Percentiles rank a stretch among this genome's conserved stretches.
phyloP scores from a whole-genome alignment of 2,113 vertebrate genomes.

The Tachuris rubrigastra region DNA sequence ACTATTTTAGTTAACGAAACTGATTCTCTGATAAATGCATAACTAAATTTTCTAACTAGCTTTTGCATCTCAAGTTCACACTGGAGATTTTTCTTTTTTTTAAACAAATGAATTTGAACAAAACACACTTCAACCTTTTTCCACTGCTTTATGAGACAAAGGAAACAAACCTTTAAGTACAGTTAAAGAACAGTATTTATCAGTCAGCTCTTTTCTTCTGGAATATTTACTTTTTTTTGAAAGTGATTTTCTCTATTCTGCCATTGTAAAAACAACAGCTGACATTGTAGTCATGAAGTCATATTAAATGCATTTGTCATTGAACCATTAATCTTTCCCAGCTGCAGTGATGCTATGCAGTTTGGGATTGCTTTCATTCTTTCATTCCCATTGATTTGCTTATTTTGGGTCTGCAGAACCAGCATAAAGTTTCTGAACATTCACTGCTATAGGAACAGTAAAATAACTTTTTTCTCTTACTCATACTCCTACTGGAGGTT shows the following conservation, averaged over 20 bases:
- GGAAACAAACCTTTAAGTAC: background rate
- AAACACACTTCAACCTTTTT: background rate
- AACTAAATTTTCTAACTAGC: background rate
- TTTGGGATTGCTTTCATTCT: background rate
- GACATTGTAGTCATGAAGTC: background rate
- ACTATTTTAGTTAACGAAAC: background rate
- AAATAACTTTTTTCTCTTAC: background rate
- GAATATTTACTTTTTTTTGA: background rate
- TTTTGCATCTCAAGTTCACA: background rate
- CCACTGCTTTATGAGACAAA: background rate
- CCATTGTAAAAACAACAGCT: background rate
- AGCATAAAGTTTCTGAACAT: background rate
- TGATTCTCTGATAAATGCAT: background rate
- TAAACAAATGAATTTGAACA: background rate
- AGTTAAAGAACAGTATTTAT: background rate
- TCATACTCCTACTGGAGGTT: background rate
- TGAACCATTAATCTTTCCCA: background rate
- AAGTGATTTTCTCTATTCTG: background rate
- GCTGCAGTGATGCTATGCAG: background rate
- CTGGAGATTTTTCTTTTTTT: background rate
- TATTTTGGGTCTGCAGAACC: background rate
- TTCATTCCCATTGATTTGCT: background rate
- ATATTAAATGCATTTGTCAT: rapidly evolving
- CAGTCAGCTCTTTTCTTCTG: background rate
- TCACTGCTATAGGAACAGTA: background rate